These are phyloP conservation scores for Potamarius usumacintae DNA, from an alignment of 2,113 vertebrate species.

Conservation along the genomic window DNA sequence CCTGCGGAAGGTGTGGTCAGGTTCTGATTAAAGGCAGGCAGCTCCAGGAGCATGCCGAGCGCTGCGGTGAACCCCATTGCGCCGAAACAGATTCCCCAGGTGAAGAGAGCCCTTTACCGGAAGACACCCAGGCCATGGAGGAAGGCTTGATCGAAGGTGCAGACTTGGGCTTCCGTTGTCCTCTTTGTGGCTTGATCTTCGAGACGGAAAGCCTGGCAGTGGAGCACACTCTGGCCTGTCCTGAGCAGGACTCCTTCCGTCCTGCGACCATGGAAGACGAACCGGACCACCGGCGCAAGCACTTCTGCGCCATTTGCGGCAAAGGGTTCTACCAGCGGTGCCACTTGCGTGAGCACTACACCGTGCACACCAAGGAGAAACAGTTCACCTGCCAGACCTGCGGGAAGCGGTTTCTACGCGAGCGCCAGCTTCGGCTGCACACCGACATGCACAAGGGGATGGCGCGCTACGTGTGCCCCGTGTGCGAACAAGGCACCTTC, in stretches of 20 bases:
- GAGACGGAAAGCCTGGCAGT: constrained; percentile 87
- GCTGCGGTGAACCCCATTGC: constrained; percentile 87
- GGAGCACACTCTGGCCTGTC: constrained; percentile 88
- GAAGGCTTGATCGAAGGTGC: constrained; percentile 78
- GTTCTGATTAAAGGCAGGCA: constrained; percentile 94
- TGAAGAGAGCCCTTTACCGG: constrained; percentile 76
- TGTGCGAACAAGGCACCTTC: constrained; percentile 98
- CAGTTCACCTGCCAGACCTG: constrained; percentile 98
- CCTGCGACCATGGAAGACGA: constrained; percentile 83
- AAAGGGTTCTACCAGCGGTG: constrained; percentile 98
- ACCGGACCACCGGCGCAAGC: constrained; percentile 90
- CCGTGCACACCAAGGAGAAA: constrained; percentile 98
- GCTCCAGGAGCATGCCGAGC: constrained; percentile 92
- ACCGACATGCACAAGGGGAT: constrained; percentile 99
- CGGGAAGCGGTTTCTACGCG: constrained; percentile 95
- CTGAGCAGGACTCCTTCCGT: constrained; percentile 88
- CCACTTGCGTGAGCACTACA: constrained; percentile 97
- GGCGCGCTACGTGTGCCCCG: constrained; percentile 95
- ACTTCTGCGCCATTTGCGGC: constrained; percentile 95
- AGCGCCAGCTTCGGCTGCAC: constrained; percentile 94
- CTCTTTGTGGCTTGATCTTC: constrained; percentile 88
- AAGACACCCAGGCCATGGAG: constrained; percentile 82
- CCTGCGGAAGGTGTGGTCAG: constrained; percentile 93
- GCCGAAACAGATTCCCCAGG: constrained; percentile 86
- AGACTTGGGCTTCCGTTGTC: constrained; percentile 85